Base-by-base conservation (phyloP, 2,888 invertebrate species). In the Protodeltote pygarga region DNA sequence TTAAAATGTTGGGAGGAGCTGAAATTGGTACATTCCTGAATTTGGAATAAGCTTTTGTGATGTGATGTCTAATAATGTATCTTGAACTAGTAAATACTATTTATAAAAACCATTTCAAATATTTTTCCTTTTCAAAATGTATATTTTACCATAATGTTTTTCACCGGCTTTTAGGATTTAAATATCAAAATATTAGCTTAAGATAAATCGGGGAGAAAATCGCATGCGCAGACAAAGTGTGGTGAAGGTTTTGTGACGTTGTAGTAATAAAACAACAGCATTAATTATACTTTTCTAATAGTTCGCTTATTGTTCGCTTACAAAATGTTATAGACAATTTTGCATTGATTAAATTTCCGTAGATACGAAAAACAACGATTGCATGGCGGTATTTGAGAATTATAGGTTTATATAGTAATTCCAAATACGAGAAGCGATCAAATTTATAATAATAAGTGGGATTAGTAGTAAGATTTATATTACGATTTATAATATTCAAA, bases 1-100 rank as follows among this genome's bases (percentile, higher is more conserved):
- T 38, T 16, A 48, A 24, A 25, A 31, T 4, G 16, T 33, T 25
- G 34, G 19, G 9, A 21, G 9, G 23, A 42, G 58, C 48, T 52
- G 45, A 44, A 32, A 68, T 86, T 88, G 91, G 89, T 85, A 80
- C 89, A 84, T 90, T 90, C 84, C 87, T 83, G 69, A 75, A 74
- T 76, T 81, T 77, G 75, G 65, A 77, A 77, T 72, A 81, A 84
- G 91, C 91, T 92, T 92, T 86, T 91, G 91, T 91, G 90, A 90
- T 91, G 91, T 91, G 87, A 87, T 88, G 82, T 89, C 79, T 85
- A 75, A 79, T 79, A 82, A 54, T 68, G 46, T 80, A 77, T 80
- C 77, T 73, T 76, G 63, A 68, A 70, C 61, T 83, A 83, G 77
- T 74, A 50, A 64, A 72, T 44, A 46, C 24, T 48, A 53, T 46